Evolutionary conservation across 2,888 invertebrate genomes (phyloP).

Genomic region (Acrobasis suavella): DNA sequence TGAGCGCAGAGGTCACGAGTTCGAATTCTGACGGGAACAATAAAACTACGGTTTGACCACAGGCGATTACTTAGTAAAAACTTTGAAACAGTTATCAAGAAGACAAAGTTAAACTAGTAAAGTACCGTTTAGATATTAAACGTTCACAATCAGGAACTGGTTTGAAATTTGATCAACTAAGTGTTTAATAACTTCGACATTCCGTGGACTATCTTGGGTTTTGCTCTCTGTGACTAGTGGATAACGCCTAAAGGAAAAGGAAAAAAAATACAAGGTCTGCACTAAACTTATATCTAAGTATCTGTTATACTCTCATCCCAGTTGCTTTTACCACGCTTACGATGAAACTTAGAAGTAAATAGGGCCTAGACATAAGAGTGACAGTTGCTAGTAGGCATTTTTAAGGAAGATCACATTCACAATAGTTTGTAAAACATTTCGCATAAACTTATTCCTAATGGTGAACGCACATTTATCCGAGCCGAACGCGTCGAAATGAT

Average conservation of each 20-base stretch:
- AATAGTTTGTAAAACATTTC: too few relatives aligned
- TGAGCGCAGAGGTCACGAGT: slow-evolving; percentile 47
- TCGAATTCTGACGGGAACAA: slow-evolving; percentile 31
- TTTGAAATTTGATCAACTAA: slow-evolving; percentile 45
- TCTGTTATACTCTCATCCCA: too few relatives aligned
- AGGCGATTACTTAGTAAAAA: slow-evolving; percentile 15
- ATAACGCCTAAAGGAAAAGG: neutral
- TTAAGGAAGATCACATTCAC: too few relatives aligned
- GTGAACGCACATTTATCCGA: too few relatives aligned
- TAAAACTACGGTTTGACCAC: slow-evolving; percentile 21
- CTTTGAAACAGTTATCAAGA: slow-evolving; percentile 26
- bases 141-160: slow-evolving; percentile 34
- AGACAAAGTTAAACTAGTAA: slow-evolving; percentile 25
- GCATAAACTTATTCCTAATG: too few relatives aligned
- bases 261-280: too few relatives aligned
- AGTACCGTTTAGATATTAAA: slow-evolving; percentile 30
- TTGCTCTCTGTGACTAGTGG: neutral
- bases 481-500: too few relatives aligned
- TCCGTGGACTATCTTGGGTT: slow-evolving; percentile 40
- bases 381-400: too few relatives aligned
- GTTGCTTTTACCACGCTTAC: too few relatives aligned
- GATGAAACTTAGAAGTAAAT: too few relatives aligned
- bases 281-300: too few relatives aligned
- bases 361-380: too few relatives aligned
- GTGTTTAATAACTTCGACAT: slow-evolving; percentile 55